Evolutionary conservation across 1,140 invertebrate species (phyloP), one percentile per base, ranked within the genome.

Genomic region (Magallana ariakensis): DNA sequence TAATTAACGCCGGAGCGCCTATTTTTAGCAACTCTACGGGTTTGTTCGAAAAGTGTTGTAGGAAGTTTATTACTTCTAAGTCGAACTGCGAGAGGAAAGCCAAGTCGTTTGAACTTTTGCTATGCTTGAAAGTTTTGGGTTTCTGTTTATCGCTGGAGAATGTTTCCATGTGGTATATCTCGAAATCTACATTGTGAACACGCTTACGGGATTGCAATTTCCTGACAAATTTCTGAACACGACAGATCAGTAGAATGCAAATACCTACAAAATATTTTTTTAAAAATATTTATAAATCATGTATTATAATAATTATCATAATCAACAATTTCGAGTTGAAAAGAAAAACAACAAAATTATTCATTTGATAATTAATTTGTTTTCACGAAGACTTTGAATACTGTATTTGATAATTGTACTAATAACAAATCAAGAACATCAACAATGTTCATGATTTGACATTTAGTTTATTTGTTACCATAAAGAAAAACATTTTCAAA

Each of bases 1-100:
- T 89, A 22, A 57, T 75, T n/a, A 89, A 75, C 1, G 85, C 88
- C 3, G 88, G 88, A 19, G 87, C 16, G 33, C 88, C 83, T 0
- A 89, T 89, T 7, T 53, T 75, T 15, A 89, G 46, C 53, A 89
- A 57, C 15, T 89, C 88, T 15, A 15, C 13, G 5, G 85, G 83
- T 8, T 84, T 84, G 54, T 87, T 66, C 19, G 83, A 80, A 55
- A 87, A 85, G 8, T 22, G 81, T 57, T 84, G 57, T 16, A 89
- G 82, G 13, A n/a, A 55, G 0, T 66, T n/a, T 4, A 89, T 5
- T 33, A 89, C 88, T 26, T 89, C 88, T 56, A 66, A 33, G 53
- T 89, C 88, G 19, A 85, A 89, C 9, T 70, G 4, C 2, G 58
- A 46, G 10, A 89, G 19, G 11, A 89, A 89, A 11, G 26, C 4